Conservation (phyloP, 2,797 vertebrate species). For the Zalophus californianus region DNA sequence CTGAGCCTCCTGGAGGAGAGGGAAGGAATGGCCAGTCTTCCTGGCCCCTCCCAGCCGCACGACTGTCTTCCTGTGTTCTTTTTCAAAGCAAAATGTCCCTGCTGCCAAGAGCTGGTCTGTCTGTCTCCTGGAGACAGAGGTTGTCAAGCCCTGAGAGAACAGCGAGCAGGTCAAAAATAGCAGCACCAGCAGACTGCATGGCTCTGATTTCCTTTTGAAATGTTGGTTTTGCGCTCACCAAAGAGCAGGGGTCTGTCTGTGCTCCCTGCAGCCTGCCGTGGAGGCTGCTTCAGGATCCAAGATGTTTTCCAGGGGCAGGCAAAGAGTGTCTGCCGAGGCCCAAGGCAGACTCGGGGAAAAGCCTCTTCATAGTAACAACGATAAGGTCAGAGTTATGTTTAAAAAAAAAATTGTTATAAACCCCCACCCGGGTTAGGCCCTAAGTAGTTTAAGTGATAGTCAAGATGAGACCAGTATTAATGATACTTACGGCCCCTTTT, state of each 20-base stretch:
- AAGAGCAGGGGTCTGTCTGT: constrained; percentile 54
- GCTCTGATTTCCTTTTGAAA: constrained; percentile 83
- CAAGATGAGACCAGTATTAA: background rate
- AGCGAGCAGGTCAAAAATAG: constrained; percentile 84
- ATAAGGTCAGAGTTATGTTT: background rate
- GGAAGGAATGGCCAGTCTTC: background rate
- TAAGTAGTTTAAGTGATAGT: background rate
- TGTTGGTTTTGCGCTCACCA: constrained; percentile 69
- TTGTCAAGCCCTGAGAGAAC: constrained; percentile 85
- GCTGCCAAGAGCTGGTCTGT: constrained; percentile 60
- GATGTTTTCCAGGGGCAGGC: background rate
- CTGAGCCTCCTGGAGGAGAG: background rate
- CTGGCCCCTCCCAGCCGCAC: background rate
- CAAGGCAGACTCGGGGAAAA: background rate
- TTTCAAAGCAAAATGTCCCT: constrained; percentile 23
- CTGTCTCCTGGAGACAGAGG: constrained; percentile 87
- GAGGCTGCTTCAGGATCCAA: background rate
- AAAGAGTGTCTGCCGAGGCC: background rate
- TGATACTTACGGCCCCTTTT: background rate
- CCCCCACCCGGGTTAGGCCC: background rate
- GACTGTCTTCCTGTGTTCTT: background rate
- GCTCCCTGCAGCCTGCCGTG: background rate
- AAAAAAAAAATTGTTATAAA: background rate
- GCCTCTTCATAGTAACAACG: background rate
- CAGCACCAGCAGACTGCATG: constrained; percentile 67